Conservation (phyloP, 1,140 invertebrate species). For the Phenacoccus solenopsis region DNA sequence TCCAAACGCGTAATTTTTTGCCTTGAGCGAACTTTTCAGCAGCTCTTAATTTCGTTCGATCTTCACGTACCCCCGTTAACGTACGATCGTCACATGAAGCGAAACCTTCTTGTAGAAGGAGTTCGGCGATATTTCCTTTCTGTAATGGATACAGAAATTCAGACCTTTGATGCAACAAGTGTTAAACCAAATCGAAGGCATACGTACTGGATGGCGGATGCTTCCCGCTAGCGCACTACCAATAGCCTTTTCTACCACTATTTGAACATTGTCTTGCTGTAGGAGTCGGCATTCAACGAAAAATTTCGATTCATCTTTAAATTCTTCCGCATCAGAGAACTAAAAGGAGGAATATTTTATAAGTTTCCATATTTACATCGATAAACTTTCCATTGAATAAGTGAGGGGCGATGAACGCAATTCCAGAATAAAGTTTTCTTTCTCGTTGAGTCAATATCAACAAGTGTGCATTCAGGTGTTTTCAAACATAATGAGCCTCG, state of each 20-base stretch:
- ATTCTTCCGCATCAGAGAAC: conserved; percentile 33
- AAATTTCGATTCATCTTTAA: conserved; percentile 68
- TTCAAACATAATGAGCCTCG: too few species aligned
- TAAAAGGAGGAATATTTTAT: background rate
- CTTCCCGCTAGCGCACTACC: conserved; percentile 70
- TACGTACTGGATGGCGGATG: conserved; percentile 75
- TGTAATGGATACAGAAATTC: conserved; percentile 32
- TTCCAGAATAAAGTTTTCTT: too few species aligned
- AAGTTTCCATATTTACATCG: too few species aligned
- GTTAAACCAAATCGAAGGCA: background rate
- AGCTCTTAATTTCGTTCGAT: conserved; percentile 62
- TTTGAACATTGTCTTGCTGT: conserved; percentile 85
- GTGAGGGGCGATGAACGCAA: too few species aligned
- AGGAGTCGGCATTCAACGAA: conserved; percentile 84
- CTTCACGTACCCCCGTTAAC: conserved; percentile 65
- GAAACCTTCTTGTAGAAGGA: conserved; percentile 79
- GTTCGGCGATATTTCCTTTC: conserved; percentile 89
- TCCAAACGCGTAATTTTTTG: conserved; percentile 74
- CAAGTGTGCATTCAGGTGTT: background rate
- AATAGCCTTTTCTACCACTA: conserved; percentile 82
- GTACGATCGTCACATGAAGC: conserved; percentile 97
- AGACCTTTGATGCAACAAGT: background rate
- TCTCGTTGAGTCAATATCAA: too few species aligned
- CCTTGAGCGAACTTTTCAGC: conserved; percentile 83
- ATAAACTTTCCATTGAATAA: too few species aligned